Conservation (phyloP, 2,113 vertebrate species). For the Rhadina sibilatrix region DNA sequence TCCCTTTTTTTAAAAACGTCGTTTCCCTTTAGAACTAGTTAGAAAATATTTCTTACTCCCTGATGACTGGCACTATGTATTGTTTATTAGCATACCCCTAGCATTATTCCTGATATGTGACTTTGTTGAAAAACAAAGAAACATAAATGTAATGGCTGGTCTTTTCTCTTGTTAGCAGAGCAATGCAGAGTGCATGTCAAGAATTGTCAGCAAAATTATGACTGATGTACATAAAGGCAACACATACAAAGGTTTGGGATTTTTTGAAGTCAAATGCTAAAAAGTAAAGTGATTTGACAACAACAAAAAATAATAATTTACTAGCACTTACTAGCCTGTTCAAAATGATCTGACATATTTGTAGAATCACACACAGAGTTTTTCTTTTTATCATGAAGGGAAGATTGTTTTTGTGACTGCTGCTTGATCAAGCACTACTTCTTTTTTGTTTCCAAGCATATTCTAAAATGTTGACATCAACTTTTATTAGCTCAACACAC, state of each 20-base stretch:
- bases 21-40: conserved; percentile 86
- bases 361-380: conserved; percentile 49
- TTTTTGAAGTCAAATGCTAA: conserved; percentile 59
- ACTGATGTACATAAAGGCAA: conserved; percentile 67
- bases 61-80: conserved; percentile 76
- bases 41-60: conserved; percentile 84
- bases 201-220: conserved; percentile 72
- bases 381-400: conserved; percentile 57
- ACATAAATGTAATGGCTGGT: conserved; percentile 78
- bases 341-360: conserved; percentile 59
- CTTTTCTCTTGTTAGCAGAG: conserved; percentile 80
- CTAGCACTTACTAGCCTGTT: conserved; percentile 61
- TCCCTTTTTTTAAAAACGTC: conserved; percentile 58
- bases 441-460: conserved; percentile 38
- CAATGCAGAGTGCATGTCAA: conserved; percentile 64
- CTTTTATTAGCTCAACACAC: conserved; percentile 46
- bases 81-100: conserved; percentile 80
- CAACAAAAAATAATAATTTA: conserved; percentile 58
- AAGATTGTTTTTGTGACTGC: conserved; percentile 57
- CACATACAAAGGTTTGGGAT: not conserved
- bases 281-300: conserved; percentile 68
- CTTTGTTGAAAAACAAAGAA: conserved; percentile 80
- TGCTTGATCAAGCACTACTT: conserved; percentile 57
- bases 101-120: conserved; percentile 78
- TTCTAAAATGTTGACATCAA: conserved; percentile 53